These are phyloP conservation scores for Nephila pilipes DNA, from an alignment of 1,140 invertebrate species.

Conservation along the genomic window DNA sequence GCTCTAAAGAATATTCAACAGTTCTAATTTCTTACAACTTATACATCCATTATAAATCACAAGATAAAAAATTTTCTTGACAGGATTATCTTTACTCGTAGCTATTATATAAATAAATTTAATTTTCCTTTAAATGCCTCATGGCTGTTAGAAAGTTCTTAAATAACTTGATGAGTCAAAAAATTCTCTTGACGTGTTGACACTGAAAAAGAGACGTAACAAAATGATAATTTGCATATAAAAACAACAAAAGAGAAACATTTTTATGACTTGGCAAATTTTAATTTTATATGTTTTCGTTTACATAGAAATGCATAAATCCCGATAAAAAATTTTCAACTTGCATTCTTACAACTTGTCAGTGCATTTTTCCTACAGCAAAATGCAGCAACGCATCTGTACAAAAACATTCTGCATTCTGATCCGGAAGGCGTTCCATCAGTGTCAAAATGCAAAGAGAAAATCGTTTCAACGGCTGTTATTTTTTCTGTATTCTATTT, in stretches of 20 bases:
- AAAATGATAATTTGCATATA: not conserved
- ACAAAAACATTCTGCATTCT: not conserved
- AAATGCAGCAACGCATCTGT: not conserved
- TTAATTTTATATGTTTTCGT: not conserved
- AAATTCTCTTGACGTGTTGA: not conserved
- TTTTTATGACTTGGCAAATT: not conserved
- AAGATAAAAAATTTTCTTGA: too few species aligned
- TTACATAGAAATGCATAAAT: not conserved
- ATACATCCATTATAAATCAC: too few species aligned
- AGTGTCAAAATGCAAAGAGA: conserved; percentile 3
- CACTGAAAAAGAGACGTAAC: not conserved
- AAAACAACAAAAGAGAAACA: not conserved
- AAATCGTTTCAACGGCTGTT: conserved; percentile 5
- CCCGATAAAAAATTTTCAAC: not conserved
- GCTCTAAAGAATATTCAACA: too few species aligned
- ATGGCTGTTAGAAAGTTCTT: not conserved
- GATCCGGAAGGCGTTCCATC: not conserved
- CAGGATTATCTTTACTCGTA: too few species aligned
- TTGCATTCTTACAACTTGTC: not conserved
- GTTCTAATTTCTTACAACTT: too few species aligned
- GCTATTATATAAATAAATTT: not conserved
- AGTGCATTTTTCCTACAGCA: not conserved
- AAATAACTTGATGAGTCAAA: too few species aligned
- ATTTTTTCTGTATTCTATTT: not conserved
- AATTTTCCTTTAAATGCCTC: not conserved